Evolutionary conservation across 2,797 vertebrate genomes (phyloP).

Genomic region (Cynodonichthys magdalenae): DNA sequence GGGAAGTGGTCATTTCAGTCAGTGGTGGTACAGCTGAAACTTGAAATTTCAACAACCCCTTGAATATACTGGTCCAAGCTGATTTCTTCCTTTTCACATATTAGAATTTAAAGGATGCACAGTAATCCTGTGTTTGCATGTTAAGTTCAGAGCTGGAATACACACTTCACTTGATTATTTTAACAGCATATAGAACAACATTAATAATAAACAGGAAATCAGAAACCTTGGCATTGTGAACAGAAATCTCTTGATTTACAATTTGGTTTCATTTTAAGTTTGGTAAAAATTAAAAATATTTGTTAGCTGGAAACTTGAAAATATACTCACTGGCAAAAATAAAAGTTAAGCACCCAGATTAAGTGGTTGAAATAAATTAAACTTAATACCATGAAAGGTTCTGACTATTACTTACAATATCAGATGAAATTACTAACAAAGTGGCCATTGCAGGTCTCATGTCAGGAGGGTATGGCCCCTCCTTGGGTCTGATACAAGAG

Average conservation of each 20-base stretch:
- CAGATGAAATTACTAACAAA: too few relatives aligned
- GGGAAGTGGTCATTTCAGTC: slow-evolving; percentile 44
- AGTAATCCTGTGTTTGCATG: not conserved
- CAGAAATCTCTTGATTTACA: not conserved
- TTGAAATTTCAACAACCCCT: slow-evolving; percentile 5
- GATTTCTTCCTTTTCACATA: not conserved
- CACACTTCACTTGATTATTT: too few relatives aligned
- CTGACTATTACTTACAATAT: too few relatives aligned
- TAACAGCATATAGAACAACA: too few relatives aligned
- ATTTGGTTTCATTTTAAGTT: too few relatives aligned
- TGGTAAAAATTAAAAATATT: not conserved
- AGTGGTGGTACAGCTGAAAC: slow-evolving; percentile 6
- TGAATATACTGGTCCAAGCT: not conserved
- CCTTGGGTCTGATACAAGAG: too few relatives aligned
- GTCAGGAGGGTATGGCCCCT: too few relatives aligned
- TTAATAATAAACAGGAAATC: not conserved
- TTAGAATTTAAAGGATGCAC: not conserved
- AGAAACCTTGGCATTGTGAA: not conserved
- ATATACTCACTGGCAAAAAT: too few relatives aligned
- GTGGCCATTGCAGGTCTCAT: too few relatives aligned
- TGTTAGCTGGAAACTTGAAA: not conserved
- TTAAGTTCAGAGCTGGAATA: not conserved
- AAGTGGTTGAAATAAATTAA: too few relatives aligned
- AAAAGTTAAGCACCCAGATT: too few relatives aligned
- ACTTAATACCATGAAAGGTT: too few relatives aligned